Base-by-base conservation (phyloP, 2,888 invertebrate species). In the Plebejus argus region DNA sequence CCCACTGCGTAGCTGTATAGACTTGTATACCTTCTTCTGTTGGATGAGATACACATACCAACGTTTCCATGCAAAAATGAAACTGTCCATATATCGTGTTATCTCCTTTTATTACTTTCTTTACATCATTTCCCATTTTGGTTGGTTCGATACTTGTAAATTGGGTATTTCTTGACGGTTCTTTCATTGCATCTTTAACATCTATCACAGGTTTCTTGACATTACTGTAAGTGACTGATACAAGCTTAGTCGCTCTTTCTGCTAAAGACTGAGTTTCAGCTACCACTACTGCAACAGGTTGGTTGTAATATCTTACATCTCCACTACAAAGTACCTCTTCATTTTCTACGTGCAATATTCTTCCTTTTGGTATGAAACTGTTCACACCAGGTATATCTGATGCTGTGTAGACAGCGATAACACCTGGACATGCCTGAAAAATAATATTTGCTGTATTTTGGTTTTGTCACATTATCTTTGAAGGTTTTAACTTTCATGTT, bases 301-400 rank as follows among this genome's bases (percentile, higher is more conserved):
- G 97, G n/a, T 95, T 95, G 78, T 95, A 95, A 84, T 95, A 96
- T 79, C 91, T 86, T 0, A 96, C 93, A 75, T 91, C 86, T 0
- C 92, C 92, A 77, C 90, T 90, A 79, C 94, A 95, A 78, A 95
- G 88, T 7, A 95, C 82, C 87, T 94, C 93, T 85, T 95, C 90
- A 15, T 86, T 82, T 0, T 76, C 78, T 12, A 78, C 76, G 35
- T 82, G 81, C 0, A 81, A 49, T 18, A 77, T 66, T 18, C 45
- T 80, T 2, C 84, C 86, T 0, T 74, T 80, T 18, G 87, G 86
- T 70, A 91, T 90, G 79, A 94, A 95, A 12, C 90, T 86, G 85
- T 97, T 97, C 58, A 89, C 85, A 0, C 96, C 96, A 0, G 96
- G 96, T 76, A 97, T 94, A 82, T 97, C 96, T 84, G 95, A 95